Conservation (phyloP, 2,888 invertebrate genomes). For the Chalcis sispes region DNA sequence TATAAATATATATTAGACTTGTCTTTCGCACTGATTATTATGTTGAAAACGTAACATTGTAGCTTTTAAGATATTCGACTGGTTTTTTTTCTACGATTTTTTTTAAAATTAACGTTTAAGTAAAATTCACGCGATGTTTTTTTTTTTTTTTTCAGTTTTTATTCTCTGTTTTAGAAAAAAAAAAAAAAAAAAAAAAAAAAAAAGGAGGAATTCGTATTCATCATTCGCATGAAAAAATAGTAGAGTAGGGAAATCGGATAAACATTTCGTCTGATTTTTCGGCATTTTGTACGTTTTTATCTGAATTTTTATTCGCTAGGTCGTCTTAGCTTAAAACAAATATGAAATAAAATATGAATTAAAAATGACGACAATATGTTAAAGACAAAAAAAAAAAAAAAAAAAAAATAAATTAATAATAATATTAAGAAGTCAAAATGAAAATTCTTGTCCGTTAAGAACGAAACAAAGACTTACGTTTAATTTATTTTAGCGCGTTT, state of each 20-base stretch:
- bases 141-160: not conserved
- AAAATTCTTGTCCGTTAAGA: slow-evolving; percentile 21
- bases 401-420: too few relatives aligned
- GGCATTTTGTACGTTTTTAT: slow-evolving; percentile 47
- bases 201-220: slow-evolving; percentile 31
- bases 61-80: slow-evolving; percentile 19
- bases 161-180: too few relatives aligned
- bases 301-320: slow-evolving; percentile 17
- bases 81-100: slow-evolving; percentile 32
- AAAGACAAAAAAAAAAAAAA: not conserved
- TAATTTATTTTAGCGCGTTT: not conserved
- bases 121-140: slow-evolving; percentile 1
- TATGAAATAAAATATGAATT: slow-evolving; percentile 1
- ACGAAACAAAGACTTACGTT: not conserved
- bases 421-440: not conserved
- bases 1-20: slow-evolving; percentile 1
- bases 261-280: slow-evolving; percentile 22
- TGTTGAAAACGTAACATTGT: slow-evolving; percentile 3
- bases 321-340: slow-evolving; percentile 11
- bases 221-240: not conserved
- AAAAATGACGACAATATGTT: slow-evolving; percentile 18
- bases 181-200: too few relatives aligned
- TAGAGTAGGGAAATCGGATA: slow-evolving; percentile 22
- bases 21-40: slow-evolving; percentile 8
- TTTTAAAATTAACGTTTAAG: slow-evolving; percentile 13